Percentiles rank a stretch among this genome's conserved stretches.
Evolutionary conservation across 92 coral and sea anemone species (phyloP).

Genomic region (Umimayanthus chanpuru): DNA sequence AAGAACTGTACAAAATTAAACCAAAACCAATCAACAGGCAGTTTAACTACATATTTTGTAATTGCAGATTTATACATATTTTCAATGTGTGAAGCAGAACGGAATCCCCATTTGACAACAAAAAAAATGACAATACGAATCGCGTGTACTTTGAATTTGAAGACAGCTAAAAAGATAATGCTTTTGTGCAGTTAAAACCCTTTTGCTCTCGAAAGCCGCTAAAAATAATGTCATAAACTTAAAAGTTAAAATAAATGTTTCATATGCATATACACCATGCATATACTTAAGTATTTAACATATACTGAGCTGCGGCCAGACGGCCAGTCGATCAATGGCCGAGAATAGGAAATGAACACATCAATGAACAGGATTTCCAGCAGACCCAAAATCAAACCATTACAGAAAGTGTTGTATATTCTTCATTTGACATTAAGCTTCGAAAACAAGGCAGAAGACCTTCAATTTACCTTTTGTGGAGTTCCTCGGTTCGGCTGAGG

Average conservation of each 20-base stretch:
- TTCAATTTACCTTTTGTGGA: slow-evolving; percentile 36
- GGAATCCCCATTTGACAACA: slow-evolving; percentile 19
- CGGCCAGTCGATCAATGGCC: background rate
- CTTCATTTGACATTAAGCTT: background rate
- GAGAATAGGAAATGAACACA: background rate
- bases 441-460: background rate
- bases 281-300: background rate
- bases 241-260: background rate
- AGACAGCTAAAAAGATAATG: background rate
- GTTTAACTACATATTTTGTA: too few species aligned
- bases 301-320: background rate
- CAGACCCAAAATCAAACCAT: background rate
- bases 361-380: background rate
- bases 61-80: too few species aligned
- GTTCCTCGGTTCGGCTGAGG: slow-evolving; percentile 38
- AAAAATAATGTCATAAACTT: background rate
- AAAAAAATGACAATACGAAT: background rate
- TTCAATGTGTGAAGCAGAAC: background rate
- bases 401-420: background rate
- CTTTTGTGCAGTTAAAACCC: background rate
- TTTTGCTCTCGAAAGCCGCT: background rate
- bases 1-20: too few species aligned
- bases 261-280: background rate
- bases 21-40: too few species aligned
- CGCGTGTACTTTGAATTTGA: background rate